A percentile compares a stretch with the other conserved stretches of the same genome.
These are phyloP conservation scores for Botrylloides violaceus DNA, from an alignment of 23 tunicate genomes.

Conservation along the genomic window DNA sequence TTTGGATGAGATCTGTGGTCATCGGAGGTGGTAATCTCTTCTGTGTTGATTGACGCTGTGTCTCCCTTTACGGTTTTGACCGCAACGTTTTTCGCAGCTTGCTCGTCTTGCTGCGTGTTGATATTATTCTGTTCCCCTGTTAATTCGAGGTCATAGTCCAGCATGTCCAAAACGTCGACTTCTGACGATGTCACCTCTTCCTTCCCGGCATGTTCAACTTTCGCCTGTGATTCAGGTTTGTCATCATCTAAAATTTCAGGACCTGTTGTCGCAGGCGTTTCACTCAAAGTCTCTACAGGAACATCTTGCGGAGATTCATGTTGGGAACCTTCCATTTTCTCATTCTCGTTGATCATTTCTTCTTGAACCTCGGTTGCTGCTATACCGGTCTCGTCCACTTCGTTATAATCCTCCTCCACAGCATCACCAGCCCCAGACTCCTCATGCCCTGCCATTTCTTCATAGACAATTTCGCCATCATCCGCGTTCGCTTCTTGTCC, in stretches of 20 bases:
- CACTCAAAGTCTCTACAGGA: not conserved
- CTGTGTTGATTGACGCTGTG: not conserved
- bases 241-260: not conserved
- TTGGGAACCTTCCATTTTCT: not conserved
- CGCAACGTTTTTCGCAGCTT: not conserved
- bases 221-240: not conserved
- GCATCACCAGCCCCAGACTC: conserved; percentile 2
- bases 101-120: not conserved
- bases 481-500: not conserved
- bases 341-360: not conserved
- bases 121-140: conserved; percentile 23
- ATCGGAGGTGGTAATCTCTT: not conserved
- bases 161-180: conserved; percentile 61
- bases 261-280: not conserved
- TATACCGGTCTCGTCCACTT: not conserved
- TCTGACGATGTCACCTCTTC: conserved; percentile 28
- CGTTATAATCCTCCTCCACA: conserved; percentile 3
- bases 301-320: conserved; percentile 8
- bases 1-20: not conserved
- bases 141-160: conserved; percentile 57
- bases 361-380: conserved; percentile 7
- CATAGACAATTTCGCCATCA: not conserved
- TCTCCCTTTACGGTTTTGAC: not conserved
- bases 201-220: not conserved
- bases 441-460: conserved; percentile 2